A percentile compares a stretch with the other conserved stretches of the same genome.
phyloP scores from a whole-genome alignment of 2,888 invertebrate genomes.

The Mesochorus sp. region DNA sequence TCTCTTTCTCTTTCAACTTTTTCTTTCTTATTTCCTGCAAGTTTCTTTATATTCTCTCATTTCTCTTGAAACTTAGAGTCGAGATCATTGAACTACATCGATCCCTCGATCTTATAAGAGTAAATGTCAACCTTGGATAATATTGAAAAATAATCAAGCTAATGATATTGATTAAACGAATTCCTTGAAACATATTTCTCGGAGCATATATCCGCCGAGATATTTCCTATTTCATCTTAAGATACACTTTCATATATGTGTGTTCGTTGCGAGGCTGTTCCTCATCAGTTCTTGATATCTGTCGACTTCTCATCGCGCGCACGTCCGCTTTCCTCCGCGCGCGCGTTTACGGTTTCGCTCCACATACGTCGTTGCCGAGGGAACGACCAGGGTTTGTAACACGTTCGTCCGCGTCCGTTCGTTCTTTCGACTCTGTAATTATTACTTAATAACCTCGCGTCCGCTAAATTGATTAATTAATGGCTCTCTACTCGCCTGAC shows the following conservation, averaged over 20 bases:
- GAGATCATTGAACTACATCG: too few relatives aligned
- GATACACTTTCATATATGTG: neutral
- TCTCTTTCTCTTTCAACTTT: neutral
- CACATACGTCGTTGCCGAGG: conserved; percentile 54
- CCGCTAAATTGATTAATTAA: conserved; percentile 71
- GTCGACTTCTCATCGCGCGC: conserved; percentile 44
- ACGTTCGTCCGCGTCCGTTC: conserved; percentile 62
- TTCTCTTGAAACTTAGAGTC: neutral
- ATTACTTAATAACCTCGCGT: conserved; percentile 69
- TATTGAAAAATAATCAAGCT: too few relatives aligned
- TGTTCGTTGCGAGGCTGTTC: conserved; percentile 34
- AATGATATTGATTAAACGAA: too few relatives aligned
- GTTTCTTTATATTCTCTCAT: neutral
- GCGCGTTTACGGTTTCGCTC: conserved; percentile 55
- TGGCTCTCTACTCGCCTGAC: conserved; percentile 68
- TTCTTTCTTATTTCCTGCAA: neutral
- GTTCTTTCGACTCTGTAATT: conserved; percentile 65
- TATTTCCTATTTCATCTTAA: neutral
- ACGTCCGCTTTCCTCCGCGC: conserved; percentile 51
- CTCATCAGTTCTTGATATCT: conserved; percentile 26
- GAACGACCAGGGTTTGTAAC: conserved; percentile 38
- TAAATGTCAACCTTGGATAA: neutral
- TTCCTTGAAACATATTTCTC: too few relatives aligned
- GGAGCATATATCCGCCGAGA: neutral
- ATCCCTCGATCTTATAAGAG: neutral